Evolutionary conservation across 2,113 vertebrate species (phyloP), one percentile per base, ranked within the genome.

Genomic region (Ahaetulla prasina): DNA sequence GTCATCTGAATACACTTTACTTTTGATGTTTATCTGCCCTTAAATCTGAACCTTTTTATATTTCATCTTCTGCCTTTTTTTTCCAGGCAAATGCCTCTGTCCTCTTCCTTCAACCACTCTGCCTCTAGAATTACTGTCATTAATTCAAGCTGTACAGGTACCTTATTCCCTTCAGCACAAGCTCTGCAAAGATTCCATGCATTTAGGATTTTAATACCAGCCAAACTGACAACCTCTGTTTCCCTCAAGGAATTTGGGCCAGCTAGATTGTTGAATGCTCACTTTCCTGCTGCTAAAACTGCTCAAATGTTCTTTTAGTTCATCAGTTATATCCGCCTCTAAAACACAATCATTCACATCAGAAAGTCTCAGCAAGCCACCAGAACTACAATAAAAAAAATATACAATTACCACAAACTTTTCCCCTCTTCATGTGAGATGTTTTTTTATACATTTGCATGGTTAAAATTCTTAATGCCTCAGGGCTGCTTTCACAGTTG

Each of bases 401-500:
- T n/a, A 2, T 60, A 60, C 7, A 3, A 53, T n/a, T 80, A 27
- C 63, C 63, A 55, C 52, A 39, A 25, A n/a, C 35, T 85, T 52
- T 1, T 2, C 52, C 1, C 39, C 22, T 2, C 74, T 91, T 2
- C 23, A 57, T 4, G 87, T 35, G 22, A 93, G 90, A 47, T 20
- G 25, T 43, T 0, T 0, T 0, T 85, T 54, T 88, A 91, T 92
- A 11, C 9, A 57, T 39, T 94, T 91, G 68, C 94, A 89, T 92
- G 93, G 93, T 92, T 92, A 88, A 0, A 50, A 47, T 88, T 93
- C 89, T 89, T 60, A 0, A 88, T 39, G 89, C 68, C 87, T 94
- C 91, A 23, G 94, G 91, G 95, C 22, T 45, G 63, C 3, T 8
- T 91, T 5, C 63, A 60, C 93, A 10, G 68, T 54, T 84, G 52